Evolutionary conservation across 1,140 invertebrate species (phyloP).

Genomic region (Plectrocnemia conspersa): DNA sequence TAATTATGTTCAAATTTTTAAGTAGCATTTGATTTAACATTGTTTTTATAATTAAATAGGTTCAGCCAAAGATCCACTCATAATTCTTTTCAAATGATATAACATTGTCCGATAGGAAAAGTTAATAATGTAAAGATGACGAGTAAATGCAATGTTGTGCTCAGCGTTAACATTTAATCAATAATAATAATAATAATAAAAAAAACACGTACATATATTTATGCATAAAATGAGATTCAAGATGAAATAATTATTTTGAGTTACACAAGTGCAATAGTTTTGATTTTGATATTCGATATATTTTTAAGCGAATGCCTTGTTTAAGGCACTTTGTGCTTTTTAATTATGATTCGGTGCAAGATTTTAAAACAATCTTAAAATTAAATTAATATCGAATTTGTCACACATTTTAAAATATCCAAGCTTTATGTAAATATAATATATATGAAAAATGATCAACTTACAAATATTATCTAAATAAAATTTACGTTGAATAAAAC

Average conservation of each 20-base stretch:
- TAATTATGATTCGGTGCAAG: too few relatives aligned
- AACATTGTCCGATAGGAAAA: too few relatives aligned
- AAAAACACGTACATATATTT: too few relatives aligned
- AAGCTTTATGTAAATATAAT: neutral
- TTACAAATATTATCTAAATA: neutral
- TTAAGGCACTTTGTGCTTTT: constrained; percentile 32
- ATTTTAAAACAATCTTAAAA: neutral
- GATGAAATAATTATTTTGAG: neutral
- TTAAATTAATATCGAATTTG: neutral
- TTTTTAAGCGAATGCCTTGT: constrained; percentile 23
- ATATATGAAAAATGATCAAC: neutral
- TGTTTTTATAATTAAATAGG: too few relatives aligned
- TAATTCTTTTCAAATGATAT: too few relatives aligned
- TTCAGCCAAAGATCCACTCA: too few relatives aligned
- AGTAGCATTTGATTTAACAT: too few relatives aligned
- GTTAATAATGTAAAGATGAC: neutral
- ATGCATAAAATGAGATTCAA: too few relatives aligned
- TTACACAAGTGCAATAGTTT: neutral
- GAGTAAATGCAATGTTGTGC: constrained; percentile 15
- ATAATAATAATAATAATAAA: constrained; percentile 1
- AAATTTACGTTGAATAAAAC: neutral
- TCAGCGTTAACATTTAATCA: neutral
- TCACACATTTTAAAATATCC: neutral
- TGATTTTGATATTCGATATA: neutral
- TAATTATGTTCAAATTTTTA: too few relatives aligned